phyloP scores from a whole-genome alignment of 2,888 invertebrate species.

The Drosophila ochracea region DNA sequence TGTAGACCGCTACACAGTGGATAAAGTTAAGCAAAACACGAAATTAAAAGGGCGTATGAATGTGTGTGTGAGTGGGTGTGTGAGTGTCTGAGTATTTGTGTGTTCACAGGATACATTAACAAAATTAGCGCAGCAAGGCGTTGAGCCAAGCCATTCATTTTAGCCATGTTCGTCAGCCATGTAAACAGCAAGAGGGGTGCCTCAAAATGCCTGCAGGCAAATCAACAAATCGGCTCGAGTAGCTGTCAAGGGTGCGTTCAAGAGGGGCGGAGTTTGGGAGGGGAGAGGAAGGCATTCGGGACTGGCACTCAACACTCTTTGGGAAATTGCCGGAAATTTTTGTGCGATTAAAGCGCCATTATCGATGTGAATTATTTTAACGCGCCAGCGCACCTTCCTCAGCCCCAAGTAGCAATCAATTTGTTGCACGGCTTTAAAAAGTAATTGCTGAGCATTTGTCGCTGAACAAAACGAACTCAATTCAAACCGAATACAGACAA shows the following conservation, averaged over 20 bases:
- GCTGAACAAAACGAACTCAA: slow-evolving; percentile 22
- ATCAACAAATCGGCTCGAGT: slow-evolving; percentile 58
- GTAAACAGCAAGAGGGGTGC: slow-evolving; percentile 36
- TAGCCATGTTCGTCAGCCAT: slow-evolving; percentile 46
- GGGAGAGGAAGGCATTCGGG: background rate
- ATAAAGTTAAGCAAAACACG: slow-evolving; percentile 68
- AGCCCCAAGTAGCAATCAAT: slow-evolving; percentile 67
- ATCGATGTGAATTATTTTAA: slow-evolving; percentile 79
- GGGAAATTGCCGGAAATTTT: slow-evolving; percentile 79
- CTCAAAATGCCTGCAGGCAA: slow-evolving; percentile 58
- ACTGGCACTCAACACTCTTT: slow-evolving; percentile 65
- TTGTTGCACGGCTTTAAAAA: slow-evolving; percentile 71
- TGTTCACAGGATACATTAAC: background rate
- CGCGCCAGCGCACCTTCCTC: slow-evolving; percentile 28
- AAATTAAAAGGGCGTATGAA: slow-evolving; percentile 58
- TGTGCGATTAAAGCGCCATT: slow-evolving; percentile 76
- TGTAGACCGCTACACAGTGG: slow-evolving; percentile 69
- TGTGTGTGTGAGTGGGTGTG: slow-evolving; percentile 13
- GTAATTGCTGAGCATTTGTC: slow-evolving; percentile 77
- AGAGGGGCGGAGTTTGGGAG: background rate
- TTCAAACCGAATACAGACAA: slow-evolving; percentile 1
- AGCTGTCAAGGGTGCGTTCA: slow-evolving; percentile 11
- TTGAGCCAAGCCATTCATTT: slow-evolving; percentile 31
- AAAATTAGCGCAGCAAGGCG: slow-evolving; percentile 12
- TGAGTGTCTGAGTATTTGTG: background rate